Base-by-base conservation (phyloP, 2,113 vertebrate species). In the Bubalus kerabau region DNA sequence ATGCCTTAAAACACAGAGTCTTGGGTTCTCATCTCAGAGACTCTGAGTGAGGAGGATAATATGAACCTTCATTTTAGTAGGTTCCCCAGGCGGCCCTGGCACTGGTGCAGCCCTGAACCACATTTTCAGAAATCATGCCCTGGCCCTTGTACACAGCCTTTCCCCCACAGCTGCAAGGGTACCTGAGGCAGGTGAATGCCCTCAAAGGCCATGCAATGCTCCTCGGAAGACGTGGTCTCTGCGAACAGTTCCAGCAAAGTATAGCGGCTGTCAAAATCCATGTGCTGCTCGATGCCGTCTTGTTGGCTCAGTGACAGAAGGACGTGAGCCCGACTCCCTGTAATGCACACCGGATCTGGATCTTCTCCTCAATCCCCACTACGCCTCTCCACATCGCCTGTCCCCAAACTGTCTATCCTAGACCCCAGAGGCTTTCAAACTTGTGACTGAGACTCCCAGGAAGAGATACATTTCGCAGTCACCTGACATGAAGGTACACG, bases 201-300 rank as follows among this genome's bases (percentile, higher is more conserved):
- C 89, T 99, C 99, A n/a, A 99, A 99, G 95, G 99, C 99, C 98
- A 99, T 98, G 91, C 99, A 99, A 74, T 99, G 99, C 86, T 99
- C 99, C 98, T 99, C 99, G 0, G 99, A 99, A 0, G 99, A 99
- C 0, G 98, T 99, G 26, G 98, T 99, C 95, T 99, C 99, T 0
- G 99, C 99, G 82, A 99, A 99, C 97, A 99, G 99, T 99, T 99
- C 99, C 98, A 99, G 98, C 90, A 99, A 98, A 12, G 99, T 99
- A 98, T 99, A 99, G 90, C 99, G 99, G 88, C 99, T 99, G 24
- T 99, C 99, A n/a, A 99, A 99, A 97, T 99, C 99, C 99, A 99
- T 99, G 98, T 99, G 99, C 96, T 99, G 99, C 98, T 99, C 99
- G 1, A 99, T 99, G 96, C 99, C 99, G 14, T 99, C 99, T 98